phyloP scores from a whole-genome alignment of 2,113 vertebrate genomes.

The Chloropsis cyanopogon region DNA sequence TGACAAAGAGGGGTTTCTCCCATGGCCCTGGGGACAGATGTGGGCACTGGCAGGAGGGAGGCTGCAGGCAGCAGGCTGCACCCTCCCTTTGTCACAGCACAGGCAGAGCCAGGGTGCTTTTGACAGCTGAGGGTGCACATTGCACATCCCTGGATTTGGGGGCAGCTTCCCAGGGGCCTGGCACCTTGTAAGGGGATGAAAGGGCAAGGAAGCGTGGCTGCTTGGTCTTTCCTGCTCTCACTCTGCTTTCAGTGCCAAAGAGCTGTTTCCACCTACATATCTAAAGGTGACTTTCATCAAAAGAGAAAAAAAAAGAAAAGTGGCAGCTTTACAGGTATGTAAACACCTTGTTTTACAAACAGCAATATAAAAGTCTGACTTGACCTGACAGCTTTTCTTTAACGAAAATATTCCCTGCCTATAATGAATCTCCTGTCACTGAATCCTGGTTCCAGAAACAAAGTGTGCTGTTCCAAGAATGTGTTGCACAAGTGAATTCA shows the following conservation, averaged over 20 bases:
- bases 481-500: constrained; percentile 45
- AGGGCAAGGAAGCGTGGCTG: rapidly evolving
- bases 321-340: constrained; percentile 56
- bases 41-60: background rate
- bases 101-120: background rate
- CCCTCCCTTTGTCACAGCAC: rapidly evolving
- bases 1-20: background rate
- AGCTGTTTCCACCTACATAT: constrained; percentile 4
- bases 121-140: rapidly evolving
- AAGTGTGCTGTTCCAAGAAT: constrained; percentile 17
- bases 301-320: background rate
- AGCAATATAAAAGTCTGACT: constrained; percentile 25
- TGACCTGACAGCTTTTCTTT: constrained; percentile 26
- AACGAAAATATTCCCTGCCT: constrained; percentile 9
- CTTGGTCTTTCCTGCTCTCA: background rate
- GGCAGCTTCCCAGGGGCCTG: background rate
- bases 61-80: background rate
- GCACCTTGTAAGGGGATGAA: background rate
- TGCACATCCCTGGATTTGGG: background rate
- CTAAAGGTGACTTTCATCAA: background rate
- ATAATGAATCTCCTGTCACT: constrained; percentile 37
- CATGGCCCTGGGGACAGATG: background rate
- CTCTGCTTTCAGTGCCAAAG: background rate
- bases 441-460: constrained; percentile 35
- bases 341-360: constrained; percentile 62